Base-by-base conservation (phyloP, 2,888 invertebrate species). In the Papilio gigon region DNA sequence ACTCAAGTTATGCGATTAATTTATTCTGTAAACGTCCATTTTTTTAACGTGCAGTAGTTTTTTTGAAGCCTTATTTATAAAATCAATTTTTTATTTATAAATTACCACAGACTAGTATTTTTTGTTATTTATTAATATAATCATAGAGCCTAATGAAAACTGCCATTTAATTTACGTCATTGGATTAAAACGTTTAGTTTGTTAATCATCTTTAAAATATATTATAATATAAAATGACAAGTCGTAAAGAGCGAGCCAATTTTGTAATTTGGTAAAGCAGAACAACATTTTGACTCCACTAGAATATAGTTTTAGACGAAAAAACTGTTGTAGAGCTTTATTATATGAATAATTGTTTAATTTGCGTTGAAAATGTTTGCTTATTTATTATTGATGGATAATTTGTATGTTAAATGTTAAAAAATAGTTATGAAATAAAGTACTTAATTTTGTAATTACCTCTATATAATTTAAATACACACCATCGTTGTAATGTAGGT, bases 301-400 rank as follows among this genome's bases (percentile, higher is more conserved):
- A 56, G 30, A 56, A 30, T 53, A 27, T 30, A 30, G 25, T 56
- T 56, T 30, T 56, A 56, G 30, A 14, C 30, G 30, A 56, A 53
- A 56, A 56, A 56, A 30, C 6, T 30, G 53, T 53, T 53, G n/a
- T 53, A 27, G n/a, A 56, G 53, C 53, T 56, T 30, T 30, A n/a
- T n/a, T n/a, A 53, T 27, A 30, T 30, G 30, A 17, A 27, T 56
- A 30, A 53, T 53, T 53, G 53, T 56, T 53, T 53, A n/a, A 30
- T 56, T 30, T 56, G 30, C 11, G 30, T 27, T 56, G 25, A 30
- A 56, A 30, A 30, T 56, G 53, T 17, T 47, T 42, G 20, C 62
- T 30, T 62, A 44, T 62, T 62, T 62, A 62, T 62, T 27, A 35
- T 30, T 33, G 44, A 35, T 17, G 33, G 33, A 62, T 62, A 44